phyloP scores from a whole-genome alignment of 2,888 invertebrate genomes.

The Dynastes maya region DNA sequence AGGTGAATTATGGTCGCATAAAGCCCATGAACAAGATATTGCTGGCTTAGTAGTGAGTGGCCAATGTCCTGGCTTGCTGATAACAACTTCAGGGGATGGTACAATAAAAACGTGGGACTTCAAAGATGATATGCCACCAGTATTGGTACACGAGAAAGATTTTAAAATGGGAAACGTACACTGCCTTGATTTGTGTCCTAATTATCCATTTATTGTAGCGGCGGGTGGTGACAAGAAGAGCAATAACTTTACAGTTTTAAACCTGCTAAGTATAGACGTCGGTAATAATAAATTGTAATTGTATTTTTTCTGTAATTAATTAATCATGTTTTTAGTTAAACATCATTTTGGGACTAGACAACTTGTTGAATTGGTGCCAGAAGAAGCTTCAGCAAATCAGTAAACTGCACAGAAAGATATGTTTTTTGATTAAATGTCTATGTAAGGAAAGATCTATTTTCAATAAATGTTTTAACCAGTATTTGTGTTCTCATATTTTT shows the following conservation, averaged over 20 bases:
- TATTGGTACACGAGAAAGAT: constrained; percentile 71
- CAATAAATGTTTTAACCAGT: constrained; percentile 23
- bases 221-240: constrained; percentile 90
- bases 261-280: constrained; percentile 75
- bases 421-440: background rate
- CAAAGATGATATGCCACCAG: constrained; percentile 63
- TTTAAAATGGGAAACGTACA: constrained; percentile 82
- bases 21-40: constrained; percentile 85
- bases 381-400: constrained; percentile 61
- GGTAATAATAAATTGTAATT: constrained; percentile 69
- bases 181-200: constrained; percentile 84
- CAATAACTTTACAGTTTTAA: constrained; percentile 80
- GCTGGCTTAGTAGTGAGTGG: constrained; percentile 86
- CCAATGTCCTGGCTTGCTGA: constrained; percentile 81
- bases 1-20: constrained; percentile 65
- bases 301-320: background rate
- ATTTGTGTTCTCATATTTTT: too few species aligned
- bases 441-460: constrained; percentile 16
- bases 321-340: constrained; percentile 67
- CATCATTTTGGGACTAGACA: constrained; percentile 72
- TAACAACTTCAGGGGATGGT: constrained; percentile 87
- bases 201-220: constrained; percentile 86
- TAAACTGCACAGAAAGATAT: background rate
- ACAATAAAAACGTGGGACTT: constrained; percentile 90
- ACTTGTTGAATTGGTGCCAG: constrained; percentile 60